Evolutionary conservation across 2,113 vertebrate species (phyloP).

Genomic region (Piliocolobus tephrosceles): DNA sequence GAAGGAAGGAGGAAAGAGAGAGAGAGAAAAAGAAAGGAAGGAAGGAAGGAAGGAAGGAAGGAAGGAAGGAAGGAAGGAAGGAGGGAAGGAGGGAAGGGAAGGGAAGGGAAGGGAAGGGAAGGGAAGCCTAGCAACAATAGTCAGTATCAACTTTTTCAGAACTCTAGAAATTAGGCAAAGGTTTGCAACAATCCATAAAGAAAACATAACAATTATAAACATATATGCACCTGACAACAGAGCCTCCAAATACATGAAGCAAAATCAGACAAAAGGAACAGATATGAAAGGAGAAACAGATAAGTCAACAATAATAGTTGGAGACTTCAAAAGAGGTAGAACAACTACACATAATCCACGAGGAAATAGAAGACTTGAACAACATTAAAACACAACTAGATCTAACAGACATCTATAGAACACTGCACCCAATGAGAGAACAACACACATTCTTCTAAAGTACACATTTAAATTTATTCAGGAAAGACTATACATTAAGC

Average conservation of each 20-base stretch:
- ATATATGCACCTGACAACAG: background rate
- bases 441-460: background rate
- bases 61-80: accelerated
- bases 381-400: background rate
- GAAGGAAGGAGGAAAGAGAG: accelerated
- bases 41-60: accelerated
- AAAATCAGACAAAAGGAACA: background rate
- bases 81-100: no score
- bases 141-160: background rate
- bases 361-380: background rate
- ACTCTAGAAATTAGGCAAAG: background rate
- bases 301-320: background rate
- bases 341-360: background rate
- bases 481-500: background rate
- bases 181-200: background rate
- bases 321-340: background rate
- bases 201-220: background rate
- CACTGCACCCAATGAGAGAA: background rate
- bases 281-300: background rate
- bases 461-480: background rate
- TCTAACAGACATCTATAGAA: background rate
- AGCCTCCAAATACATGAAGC: background rate
- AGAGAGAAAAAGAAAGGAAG: accelerated
- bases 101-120: no score
- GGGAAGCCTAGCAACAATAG: background rate